Conservation (phyloP, 1,140 invertebrate species). For the Cotesia typhae region DNA sequence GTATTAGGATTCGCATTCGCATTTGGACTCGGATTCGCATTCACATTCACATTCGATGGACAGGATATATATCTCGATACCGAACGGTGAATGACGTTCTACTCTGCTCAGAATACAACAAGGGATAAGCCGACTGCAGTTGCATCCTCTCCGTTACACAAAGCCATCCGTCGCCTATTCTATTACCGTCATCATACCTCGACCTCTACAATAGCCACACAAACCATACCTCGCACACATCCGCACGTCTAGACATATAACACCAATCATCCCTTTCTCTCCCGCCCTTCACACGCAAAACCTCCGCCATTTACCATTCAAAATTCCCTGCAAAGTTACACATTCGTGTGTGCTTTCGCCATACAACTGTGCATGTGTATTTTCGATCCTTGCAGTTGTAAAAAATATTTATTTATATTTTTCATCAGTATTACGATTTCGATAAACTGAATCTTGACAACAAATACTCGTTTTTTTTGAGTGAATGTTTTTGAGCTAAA, state of each 20-base stretch:
- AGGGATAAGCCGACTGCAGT: slow-evolving; percentile 32
- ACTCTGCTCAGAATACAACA: slow-evolving; percentile 14
- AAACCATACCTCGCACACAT: slow-evolving; percentile 13
- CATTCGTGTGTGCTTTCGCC: too few relatives aligned
- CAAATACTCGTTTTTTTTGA: too few relatives aligned
- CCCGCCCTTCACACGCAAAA: too few relatives aligned
- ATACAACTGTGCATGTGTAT: too few relatives aligned
- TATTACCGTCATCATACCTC: slow-evolving; percentile 29
- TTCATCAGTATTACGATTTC: too few relatives aligned
- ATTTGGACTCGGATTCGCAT: background rate
- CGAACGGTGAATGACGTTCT: slow-evolving; percentile 24
- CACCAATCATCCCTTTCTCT: background rate
- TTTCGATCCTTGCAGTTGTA: too few relatives aligned
- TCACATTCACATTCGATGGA: slow-evolving; percentile 25
- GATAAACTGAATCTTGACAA: too few relatives aligned
- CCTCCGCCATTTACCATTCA: too few relatives aligned
- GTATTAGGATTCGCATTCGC: slow-evolving; percentile 25
- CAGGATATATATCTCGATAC: slow-evolving; percentile 27
- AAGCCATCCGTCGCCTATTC: slow-evolving; percentile 26
- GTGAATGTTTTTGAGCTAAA: too few relatives aligned
- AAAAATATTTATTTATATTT: too few relatives aligned
- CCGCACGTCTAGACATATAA: background rate
- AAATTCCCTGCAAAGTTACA: too few relatives aligned
- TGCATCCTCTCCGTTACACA: slow-evolving; percentile 34
- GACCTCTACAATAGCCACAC: slow-evolving; percentile 26